phyloP scores from a whole-genome alignment of 2,113 vertebrate genomes.

The Percopsis transmontana region DNA sequence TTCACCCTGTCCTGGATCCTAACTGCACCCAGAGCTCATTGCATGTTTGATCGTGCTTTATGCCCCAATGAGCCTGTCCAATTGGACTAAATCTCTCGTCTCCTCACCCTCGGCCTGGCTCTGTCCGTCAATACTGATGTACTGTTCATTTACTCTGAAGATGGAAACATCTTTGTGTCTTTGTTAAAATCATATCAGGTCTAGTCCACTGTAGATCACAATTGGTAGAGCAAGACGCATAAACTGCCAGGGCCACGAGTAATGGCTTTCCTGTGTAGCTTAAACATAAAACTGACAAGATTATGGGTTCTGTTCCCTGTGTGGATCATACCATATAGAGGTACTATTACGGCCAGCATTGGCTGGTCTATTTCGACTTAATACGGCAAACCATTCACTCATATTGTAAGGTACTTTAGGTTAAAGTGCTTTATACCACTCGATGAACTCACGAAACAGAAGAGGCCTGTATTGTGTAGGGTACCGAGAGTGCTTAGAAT shows the following conservation, averaged over 20 bases:
- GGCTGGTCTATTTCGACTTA: too few relatives aligned
- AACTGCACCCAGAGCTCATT: not conserved
- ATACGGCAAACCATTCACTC: too few relatives aligned
- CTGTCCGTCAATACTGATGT: not conserved
- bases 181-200: too few relatives aligned
- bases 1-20: not conserved
- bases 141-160: not conserved
- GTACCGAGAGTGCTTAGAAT: constrained; percentile 8
- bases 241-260: too few relatives aligned
- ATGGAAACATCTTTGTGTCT: not conserved
- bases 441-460: too few relatives aligned
- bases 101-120: not conserved
- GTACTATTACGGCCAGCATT: not conserved
- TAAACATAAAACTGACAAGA: not conserved
- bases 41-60: constrained; percentile 1
- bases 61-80: not conserved
- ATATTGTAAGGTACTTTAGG: not conserved
- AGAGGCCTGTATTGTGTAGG: not conserved
- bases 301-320: not conserved
- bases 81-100: not conserved
- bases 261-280: not conserved
- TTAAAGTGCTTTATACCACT: too few relatives aligned
- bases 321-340: not conserved
- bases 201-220: too few relatives aligned
- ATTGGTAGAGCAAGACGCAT: not conserved